Evolutionary conservation across 30 jellyfish, hydroid and myxozoan species (phyloP), one percentile per base, ranked within the genome.

Genomic region (Aurelia sp.): DNA sequence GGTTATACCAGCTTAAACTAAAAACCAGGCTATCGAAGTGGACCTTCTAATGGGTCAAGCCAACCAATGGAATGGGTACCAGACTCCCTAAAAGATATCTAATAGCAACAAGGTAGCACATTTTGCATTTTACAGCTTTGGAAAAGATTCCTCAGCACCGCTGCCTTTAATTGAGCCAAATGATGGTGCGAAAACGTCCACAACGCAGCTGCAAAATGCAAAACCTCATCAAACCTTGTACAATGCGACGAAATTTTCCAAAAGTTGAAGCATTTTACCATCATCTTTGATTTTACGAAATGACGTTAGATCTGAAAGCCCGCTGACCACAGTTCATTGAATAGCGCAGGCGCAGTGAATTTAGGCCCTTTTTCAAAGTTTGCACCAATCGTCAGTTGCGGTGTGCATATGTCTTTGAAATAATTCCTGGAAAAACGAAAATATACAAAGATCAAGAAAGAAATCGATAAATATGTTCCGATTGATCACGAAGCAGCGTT

Each of bases 301-400:
- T 21, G 33, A 44, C 41, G 52, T 57, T 66, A 58, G 62, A 23
- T 57, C 40, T 40, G 16, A 74, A 27, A 61, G 37, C 23, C 76
- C 86, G 86, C 86, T 76, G 86, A 76, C 86, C 86, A 53, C 20
- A 16, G 48, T 19, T 76, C 33, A 6, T 20, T 37, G 52, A 61
- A 63, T 12, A 23, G 17, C 69, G 60, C 76, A 59, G 23, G 37
- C 21, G 61, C 55, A 44, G 15, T 44, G 8, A 44, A 37, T 50
- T 59, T 62, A 76, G 86, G 86, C 86, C 86, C 44, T 76, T 31
- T 27, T 30, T 31, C 76, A 76, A 60, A 62, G 76, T 63, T 74
- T 76, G 86, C 86, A 76, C 86, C 76, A 76, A 64, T 58, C 86
- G 86, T 76, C 41, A 76, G 86, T 21, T 76, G 86, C 86, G 86